Conservation (phyloP, 2,797 vertebrate genomes). For the Myotis findleyi region DNA sequence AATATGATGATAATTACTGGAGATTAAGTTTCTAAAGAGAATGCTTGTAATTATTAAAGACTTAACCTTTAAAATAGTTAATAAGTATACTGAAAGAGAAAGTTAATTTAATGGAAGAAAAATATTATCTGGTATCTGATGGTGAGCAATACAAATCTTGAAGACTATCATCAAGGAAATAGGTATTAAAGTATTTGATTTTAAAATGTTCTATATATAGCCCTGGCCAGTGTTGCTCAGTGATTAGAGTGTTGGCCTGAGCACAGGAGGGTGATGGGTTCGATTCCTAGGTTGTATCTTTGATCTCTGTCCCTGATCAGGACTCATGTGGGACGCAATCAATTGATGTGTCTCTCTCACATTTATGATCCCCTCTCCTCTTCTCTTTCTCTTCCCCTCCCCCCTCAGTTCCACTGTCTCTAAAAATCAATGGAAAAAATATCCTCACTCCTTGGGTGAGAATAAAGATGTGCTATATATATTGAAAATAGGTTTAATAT, state of each 20-base stretch:
- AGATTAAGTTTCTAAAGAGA: slow-evolving; percentile 17
- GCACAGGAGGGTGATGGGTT: too few species aligned
- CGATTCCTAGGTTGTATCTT: too few species aligned
- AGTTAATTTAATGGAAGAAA: slow-evolving; percentile 35
- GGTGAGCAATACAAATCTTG: neutral
- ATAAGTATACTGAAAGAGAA: neutral
- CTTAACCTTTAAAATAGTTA: slow-evolving; percentile 30
- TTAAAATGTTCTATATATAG: neutral
- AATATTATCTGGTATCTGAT: neutral
- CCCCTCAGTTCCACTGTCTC: too few species aligned
- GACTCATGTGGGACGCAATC: too few species aligned
- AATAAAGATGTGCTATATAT: too few species aligned
- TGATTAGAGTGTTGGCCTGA: neutral
- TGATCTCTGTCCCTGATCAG: too few species aligned
- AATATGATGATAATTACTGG: neutral
- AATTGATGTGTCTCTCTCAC: too few species aligned
- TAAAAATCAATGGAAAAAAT: too few species aligned
- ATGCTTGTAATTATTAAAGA: slow-evolving; percentile 28
- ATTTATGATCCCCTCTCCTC: too few species aligned
- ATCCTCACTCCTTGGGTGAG: too few species aligned
- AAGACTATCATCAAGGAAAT: neutral
- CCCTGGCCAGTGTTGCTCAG: neutral
- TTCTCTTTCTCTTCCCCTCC: too few species aligned
- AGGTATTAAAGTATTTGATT: neutral
- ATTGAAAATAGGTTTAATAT: neutral